A percentile compares a stretch with the other conserved stretches of the same genome.
Evolutionary conservation across 2,888 invertebrate species (phyloP).

Genomic region (Eremobia ochroleuca): DNA sequence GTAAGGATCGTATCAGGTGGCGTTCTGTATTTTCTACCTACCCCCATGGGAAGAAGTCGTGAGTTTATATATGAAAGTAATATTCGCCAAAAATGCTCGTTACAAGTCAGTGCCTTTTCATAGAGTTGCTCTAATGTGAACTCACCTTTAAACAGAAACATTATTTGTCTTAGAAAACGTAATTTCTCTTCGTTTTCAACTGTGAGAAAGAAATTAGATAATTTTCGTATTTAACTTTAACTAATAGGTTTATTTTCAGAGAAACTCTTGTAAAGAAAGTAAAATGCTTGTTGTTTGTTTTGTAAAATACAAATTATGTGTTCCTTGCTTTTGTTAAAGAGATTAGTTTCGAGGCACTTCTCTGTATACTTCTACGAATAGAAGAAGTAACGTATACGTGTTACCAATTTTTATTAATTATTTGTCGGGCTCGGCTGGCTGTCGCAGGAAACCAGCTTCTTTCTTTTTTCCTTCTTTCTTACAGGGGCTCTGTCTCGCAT

Average conservation of each 20-base stretch:
- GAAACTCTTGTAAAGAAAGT: constrained; percentile 18
- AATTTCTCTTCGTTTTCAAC: constrained; percentile 40
- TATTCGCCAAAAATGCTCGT: neutral
- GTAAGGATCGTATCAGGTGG: neutral
- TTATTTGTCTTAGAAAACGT: constrained; percentile 44
- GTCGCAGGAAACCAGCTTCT: too few relatives aligned
- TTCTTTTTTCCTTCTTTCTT: too few relatives aligned
- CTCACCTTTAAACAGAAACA: constrained; percentile 26
- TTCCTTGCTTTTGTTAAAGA: neutral
- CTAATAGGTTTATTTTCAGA: constrained; percentile 41
- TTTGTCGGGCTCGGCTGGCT: neutral
- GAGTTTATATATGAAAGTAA: neutral
- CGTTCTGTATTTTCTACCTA: neutral
- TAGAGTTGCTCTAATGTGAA: neutral
- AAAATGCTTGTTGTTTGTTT: constrained; percentile 31
- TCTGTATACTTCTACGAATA: neutral
- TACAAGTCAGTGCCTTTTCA: neutral
- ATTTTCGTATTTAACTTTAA: constrained; percentile 44
- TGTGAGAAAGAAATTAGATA: constrained; percentile 42
- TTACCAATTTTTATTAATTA: neutral
- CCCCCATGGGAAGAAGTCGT: neutral
- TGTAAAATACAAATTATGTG: constrained; percentile 17
- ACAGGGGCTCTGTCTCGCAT: too few relatives aligned
- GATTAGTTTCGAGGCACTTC: neutral
- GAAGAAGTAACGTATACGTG: neutral